phyloP scores from a whole-genome alignment of 2,888 invertebrate genomes.

The Macroteleia sp. region DNA sequence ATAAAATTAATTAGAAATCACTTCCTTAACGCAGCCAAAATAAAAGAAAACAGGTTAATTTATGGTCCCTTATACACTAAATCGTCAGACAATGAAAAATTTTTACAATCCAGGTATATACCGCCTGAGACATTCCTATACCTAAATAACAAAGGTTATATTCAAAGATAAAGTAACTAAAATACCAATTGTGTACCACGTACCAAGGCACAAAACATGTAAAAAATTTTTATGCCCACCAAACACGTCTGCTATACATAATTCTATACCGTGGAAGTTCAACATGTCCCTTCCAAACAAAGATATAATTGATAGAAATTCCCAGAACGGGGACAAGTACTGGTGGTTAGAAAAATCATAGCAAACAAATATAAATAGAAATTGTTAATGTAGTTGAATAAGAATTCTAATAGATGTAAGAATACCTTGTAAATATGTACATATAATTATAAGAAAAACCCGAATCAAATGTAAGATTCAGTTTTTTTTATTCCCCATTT shows the following conservation, averaged over 20 bases:
- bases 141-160: slow-evolving; percentile 23
- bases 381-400: too few relatives aligned
- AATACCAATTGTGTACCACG: slow-evolving; percentile 19
- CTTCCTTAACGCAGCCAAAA: slow-evolving; percentile 8
- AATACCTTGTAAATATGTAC: too few relatives aligned
- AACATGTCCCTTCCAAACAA: background rate
- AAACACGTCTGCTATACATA: background rate
- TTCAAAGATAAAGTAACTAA: slow-evolving; percentile 33
- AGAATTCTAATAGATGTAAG: too few relatives aligned
- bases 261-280: background rate
- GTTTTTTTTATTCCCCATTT: too few relatives aligned
- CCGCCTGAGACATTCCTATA: slow-evolving; percentile 47
- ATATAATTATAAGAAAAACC: too few relatives aligned
- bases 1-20: slow-evolving; percentile 39
- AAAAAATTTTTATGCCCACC: slow-evolving; percentile 2
- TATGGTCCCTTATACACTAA: slow-evolving; percentile 20
- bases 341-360: slow-evolving; percentile 1
- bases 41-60: slow-evolving; percentile 37
- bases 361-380: too few relatives aligned
- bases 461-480: too few relatives aligned
- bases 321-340: slow-evolving; percentile 11
- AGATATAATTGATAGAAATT: slow-evolving; percentile 14
- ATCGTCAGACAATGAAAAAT: background rate
- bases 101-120: slow-evolving; percentile 10
- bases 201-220: background rate